Evolutionary conservation across 2,888 invertebrate species (phyloP).

Genomic region (Eupithecia subfuscata): DNA sequence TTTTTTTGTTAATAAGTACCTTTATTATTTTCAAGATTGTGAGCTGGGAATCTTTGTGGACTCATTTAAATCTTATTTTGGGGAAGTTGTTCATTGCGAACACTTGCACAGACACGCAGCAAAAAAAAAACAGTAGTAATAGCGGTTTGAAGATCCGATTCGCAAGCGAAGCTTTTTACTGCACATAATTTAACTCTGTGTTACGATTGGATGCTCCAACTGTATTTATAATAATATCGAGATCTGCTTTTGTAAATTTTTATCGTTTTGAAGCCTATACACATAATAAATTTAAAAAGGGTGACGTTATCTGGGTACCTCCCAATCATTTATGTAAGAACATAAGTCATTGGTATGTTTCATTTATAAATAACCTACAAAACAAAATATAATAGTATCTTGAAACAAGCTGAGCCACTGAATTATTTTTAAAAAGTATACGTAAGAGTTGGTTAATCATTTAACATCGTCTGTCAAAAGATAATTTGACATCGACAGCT

Average conservation of each 20-base stretch:
- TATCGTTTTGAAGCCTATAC: not conserved
- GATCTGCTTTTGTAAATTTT: not conserved
- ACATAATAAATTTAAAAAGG: not conserved
- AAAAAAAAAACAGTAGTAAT: conserved; percentile 18
- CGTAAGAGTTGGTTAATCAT: not conserved
- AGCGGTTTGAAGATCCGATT: conserved; percentile 42
- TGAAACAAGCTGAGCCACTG: not conserved
- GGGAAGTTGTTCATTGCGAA: not conserved
- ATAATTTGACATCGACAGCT: conserved; percentile 15
- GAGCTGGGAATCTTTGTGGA: not conserved
- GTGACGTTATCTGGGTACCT: not conserved
- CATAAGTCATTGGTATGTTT: not conserved
- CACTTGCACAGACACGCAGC: not conserved
- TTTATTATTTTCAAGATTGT: not conserved
- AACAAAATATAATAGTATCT: not conserved
- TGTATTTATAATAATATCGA: conserved; percentile 36
- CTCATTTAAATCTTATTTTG: not conserved
- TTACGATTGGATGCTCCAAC: conserved; percentile 49
- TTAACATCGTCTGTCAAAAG: conserved; percentile 12
- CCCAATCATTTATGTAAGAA: not conserved
- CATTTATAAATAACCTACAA: not conserved
- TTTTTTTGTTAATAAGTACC: not conserved
- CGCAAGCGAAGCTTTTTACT: conserved; percentile 55
- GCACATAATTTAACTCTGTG: conserved; percentile 56
- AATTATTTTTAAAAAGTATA: not conserved